Percentiles rank a stretch among this genome's conserved stretches.
phyloP scores from a whole-genome alignment of 1,140 invertebrate species.

The Ephestia elutella region DNA sequence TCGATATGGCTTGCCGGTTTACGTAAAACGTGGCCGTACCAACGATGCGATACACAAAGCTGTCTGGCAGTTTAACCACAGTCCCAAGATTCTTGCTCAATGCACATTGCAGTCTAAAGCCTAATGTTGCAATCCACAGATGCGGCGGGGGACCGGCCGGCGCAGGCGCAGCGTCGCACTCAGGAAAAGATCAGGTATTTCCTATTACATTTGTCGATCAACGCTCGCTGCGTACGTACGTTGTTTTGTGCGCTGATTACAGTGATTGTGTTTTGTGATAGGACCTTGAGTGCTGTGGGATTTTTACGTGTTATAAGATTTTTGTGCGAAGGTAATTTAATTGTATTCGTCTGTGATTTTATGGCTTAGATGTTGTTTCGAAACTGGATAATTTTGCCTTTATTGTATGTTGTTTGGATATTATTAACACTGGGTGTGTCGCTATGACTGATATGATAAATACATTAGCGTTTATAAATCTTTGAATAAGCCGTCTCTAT shows the following conservation, averaged over 20 bases:
- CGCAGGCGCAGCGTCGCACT: conserved; percentile 40
- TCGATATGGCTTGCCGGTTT: too few relatives aligned
- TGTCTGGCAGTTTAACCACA: too few relatives aligned
- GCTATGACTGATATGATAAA: too few relatives aligned
- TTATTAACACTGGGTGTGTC: too few relatives aligned
- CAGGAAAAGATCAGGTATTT: conserved; percentile 66
- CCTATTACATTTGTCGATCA: conserved; percentile 47
- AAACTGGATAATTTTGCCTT: too few relatives aligned
- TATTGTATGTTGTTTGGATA: too few relatives aligned
- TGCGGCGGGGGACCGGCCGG: conserved; percentile 41
- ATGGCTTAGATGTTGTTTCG: background rate
- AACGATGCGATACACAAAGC: too few relatives aligned
- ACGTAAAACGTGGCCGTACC: too few relatives aligned
- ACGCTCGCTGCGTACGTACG: conserved; percentile 29
- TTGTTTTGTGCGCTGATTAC: conserved; percentile 11
- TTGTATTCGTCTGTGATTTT: background rate
- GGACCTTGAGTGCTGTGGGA: conserved; percentile 18
- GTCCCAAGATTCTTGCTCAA: background rate
- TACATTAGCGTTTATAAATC: too few relatives aligned
- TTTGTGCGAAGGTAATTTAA: background rate
- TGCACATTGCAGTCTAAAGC: background rate
- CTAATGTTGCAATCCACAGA: conserved; percentile 22
- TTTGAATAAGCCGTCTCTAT: too few relatives aligned
- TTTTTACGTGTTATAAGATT: background rate
- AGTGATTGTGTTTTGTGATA: conserved; percentile 27